These are phyloP conservation scores for Hesperia comma DNA, from an alignment of 2,888 invertebrate genomes.

Conservation along the genomic window DNA sequence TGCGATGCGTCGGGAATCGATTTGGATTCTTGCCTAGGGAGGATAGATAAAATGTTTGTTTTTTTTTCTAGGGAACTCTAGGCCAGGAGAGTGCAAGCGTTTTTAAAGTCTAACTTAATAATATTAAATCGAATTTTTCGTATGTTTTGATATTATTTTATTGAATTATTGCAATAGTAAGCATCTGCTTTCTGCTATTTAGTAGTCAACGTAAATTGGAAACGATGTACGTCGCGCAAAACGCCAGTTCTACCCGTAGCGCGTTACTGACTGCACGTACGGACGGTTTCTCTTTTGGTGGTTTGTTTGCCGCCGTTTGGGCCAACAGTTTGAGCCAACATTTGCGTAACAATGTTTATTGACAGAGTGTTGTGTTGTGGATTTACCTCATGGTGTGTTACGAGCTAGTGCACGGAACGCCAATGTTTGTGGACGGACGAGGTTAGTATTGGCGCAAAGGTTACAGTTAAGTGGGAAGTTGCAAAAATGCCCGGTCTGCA, in stretches of 20 bases:
- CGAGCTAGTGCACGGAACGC: slow-evolving; percentile 66
- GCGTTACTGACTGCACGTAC: slow-evolving; percentile 63
- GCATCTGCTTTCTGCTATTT: slow-evolving; percentile 54
- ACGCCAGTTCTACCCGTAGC: slow-evolving; percentile 66
- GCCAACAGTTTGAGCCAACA: slow-evolving; percentile 53
- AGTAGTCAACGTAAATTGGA: slow-evolving; percentile 54
- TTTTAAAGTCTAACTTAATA: background rate
- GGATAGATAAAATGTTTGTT: too few species aligned
- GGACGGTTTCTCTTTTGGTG: slow-evolving; percentile 59
- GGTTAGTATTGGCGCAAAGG: slow-evolving; percentile 59
- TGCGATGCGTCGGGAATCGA: too few species aligned
- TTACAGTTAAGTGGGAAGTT: slow-evolving; percentile 36
- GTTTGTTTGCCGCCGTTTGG: slow-evolving; percentile 59
- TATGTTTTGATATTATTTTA: slow-evolving; percentile 5
- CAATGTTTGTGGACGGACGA: slow-evolving; percentile 79
- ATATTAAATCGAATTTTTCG: background rate
- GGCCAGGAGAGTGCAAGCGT: too few species aligned
- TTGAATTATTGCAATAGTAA: slow-evolving; percentile 10
- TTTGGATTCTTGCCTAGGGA: too few species aligned
- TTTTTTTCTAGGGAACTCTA: too few species aligned
- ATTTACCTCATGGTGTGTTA: slow-evolving; percentile 61
- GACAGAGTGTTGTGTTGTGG: slow-evolving; percentile 70
- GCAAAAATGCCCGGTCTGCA: slow-evolving; percentile 30
- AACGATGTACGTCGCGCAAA: slow-evolving; percentile 24
- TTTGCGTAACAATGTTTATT: slow-evolving; percentile 66